Percentiles rank a stretch among this genome's conserved stretches.
phyloP scores from a whole-genome alignment of 2,888 invertebrate genomes.

The Sesia apiformis region DNA sequence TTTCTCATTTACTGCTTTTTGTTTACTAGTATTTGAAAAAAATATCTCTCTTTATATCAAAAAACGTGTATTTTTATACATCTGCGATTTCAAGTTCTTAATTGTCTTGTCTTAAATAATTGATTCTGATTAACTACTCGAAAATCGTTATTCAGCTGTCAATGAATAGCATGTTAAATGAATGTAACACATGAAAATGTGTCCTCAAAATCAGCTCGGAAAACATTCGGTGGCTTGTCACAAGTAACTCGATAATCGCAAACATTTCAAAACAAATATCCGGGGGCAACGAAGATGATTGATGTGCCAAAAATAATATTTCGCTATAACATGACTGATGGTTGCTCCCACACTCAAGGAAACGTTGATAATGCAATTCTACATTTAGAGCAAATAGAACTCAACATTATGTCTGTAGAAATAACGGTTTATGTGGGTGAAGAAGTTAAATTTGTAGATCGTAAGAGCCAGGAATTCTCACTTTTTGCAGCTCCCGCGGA shows the following conservation, averaged over 20 bases:
- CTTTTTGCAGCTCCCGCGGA: neutral
- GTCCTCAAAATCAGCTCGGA: neutral
- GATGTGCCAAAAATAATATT: slow-evolving; percentile 5
- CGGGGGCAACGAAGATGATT: slow-evolving; percentile 2
- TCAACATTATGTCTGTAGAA: neutral
- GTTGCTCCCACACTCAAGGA: neutral
- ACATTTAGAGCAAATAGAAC: neutral
- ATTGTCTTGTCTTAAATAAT: too few species aligned
- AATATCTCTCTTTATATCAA: too few species aligned
- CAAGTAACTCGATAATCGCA: slow-evolving; percentile 1
- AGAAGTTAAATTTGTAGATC: neutral
- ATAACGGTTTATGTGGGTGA: neutral
- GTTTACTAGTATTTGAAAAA: too few species aligned
- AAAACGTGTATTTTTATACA: too few species aligned
- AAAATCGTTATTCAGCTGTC: neutral
- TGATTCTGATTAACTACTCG: too few species aligned
- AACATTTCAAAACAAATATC: slow-evolving; percentile 4
- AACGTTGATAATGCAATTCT: neutral
- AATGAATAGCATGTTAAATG: neutral
- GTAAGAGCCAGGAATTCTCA: neutral
- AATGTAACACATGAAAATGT: neutral
- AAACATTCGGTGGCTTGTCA: neutral
- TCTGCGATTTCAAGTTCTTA: too few species aligned
- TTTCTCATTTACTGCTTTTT: too few species aligned
- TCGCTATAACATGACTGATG: slow-evolving; percentile 1